Base-by-base conservation (phyloP, 2,797 vertebrate species). In the Eptatretus atami region DNA sequence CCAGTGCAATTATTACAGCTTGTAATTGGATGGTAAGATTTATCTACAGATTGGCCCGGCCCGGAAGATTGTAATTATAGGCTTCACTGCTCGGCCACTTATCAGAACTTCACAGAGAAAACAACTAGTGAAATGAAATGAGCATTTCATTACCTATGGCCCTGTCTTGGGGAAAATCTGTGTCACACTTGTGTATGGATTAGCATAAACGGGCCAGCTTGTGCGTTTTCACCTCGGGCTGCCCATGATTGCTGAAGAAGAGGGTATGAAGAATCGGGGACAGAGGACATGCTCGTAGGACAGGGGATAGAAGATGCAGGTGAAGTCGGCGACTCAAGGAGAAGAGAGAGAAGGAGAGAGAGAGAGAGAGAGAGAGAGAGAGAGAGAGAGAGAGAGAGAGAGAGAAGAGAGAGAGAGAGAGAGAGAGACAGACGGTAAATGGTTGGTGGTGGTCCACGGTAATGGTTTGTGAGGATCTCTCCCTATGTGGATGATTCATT, bases 41-140 rank as follows among this genome's bases (percentile, higher is more conserved):
- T 78, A 78, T 78, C 77, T 75, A 78, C 77, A 78, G 77, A 78
- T 78, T 77, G 77, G 76, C 15, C 78, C 71, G 82, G 85, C 92
- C 85, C 86, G 93, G 92, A 87, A 96, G 88, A 96, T 96, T 95
- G 86, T 93, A 96, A 96, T 96, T 96, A 96, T 88, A 95, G 81
- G 90, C 90, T 95, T 90, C 85, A 82, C 85, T 95, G 90, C 85
- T 90, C 93, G 78, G 86, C 90, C 92, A 95, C 88, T 96, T 95
- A 95, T 96, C 86, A 79, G 83, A 86, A 94, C 88, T 93, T 92
- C 84, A 84, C 86, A 87, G 85, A 93, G 86, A 93, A 95, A 93
- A 94, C 86, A 93, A 95, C 86, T 90, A 86, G 83, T 90, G 86
- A 88, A 93, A 94, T 90, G 86, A 90, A 94, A 93, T 87, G 88